Conservation (phyloP, 2,113 vertebrate genomes). For the Istiophorus platypterus region DNA sequence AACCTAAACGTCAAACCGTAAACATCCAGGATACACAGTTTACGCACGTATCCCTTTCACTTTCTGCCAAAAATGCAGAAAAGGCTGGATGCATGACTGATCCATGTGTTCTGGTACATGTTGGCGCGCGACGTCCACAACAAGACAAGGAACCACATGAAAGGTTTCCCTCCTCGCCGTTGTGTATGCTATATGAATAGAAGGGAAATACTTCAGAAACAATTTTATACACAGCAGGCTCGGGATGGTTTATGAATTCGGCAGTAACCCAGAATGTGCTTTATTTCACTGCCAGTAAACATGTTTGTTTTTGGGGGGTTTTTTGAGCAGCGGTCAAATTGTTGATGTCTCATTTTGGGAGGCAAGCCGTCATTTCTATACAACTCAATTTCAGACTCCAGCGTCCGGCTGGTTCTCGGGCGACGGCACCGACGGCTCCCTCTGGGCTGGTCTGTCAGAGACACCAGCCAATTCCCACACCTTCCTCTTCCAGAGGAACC, state of each 20-base stretch:
- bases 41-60: no score
- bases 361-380: conserved; percentile 8
- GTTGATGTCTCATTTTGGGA: conserved; percentile 53
- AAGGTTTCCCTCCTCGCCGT: background rate
- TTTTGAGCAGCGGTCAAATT: conserved; percentile 19
- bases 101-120: background rate
- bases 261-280: background rate
- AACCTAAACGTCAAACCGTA: background rate
- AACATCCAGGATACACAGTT: background rate
- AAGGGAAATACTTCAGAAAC: background rate
- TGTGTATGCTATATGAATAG: background rate
- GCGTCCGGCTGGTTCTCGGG: conserved; percentile 7
- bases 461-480: conserved; percentile 65
- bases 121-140: background rate
- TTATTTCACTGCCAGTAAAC: conserved; percentile 9
- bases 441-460: conserved; percentile 41
- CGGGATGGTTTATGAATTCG: conserved; percentile 9
- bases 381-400: conserved; percentile 29
- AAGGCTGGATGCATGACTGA: no score
- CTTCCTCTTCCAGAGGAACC: conserved; percentile 57
- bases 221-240: conserved; percentile 1
- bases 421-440: conserved; percentile 19
- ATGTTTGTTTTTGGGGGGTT: no score
- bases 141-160: background rate
- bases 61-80: no score